A percentile compares a stretch with the other conserved stretches of the same genome.
phyloP scores from a whole-genome alignment of 2,113 vertebrate genomes.

The Phylloscopus whistleri region DNA sequence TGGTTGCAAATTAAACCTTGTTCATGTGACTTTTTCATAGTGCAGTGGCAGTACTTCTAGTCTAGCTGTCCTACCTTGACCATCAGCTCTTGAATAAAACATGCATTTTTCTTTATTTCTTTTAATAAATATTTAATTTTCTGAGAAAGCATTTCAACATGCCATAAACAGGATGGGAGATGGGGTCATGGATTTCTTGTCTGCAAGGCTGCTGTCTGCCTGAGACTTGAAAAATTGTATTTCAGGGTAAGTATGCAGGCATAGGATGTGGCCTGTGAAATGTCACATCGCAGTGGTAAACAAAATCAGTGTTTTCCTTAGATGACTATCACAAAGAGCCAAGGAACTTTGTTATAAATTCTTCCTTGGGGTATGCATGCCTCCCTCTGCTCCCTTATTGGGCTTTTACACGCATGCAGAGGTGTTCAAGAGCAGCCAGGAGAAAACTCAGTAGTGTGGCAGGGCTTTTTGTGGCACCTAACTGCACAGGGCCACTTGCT shows the following conservation, averaged over 20 bases:
- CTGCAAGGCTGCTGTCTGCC: not conserved
- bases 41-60: not conserved
- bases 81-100: not conserved
- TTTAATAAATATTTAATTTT: constrained; percentile 3
- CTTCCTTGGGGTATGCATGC: not conserved
- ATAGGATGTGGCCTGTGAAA: not conserved
- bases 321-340: not conserved
- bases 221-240: not conserved
- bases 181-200: not conserved
- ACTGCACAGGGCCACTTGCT: not conserved
- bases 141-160: not conserved
- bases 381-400: not conserved
- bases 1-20: not conserved
- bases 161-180: not conserved
- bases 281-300: not conserved
- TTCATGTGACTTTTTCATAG: not conserved
- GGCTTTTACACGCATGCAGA: rapidly evolving
- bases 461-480: not conserved
- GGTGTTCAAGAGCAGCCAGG: not conserved
- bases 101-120: not conserved
- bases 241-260: constrained; percentile 3
- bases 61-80: not conserved
- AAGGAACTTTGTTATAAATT: constrained; percentile 28
- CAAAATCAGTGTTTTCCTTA: constrained; percentile 23
- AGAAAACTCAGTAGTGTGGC: not conserved